Percentiles rank a stretch among this genome's conserved stretches.
Evolutionary conservation across 2,113 vertebrate species (phyloP).

Genomic region (Mormyrus lacerda): DNA sequence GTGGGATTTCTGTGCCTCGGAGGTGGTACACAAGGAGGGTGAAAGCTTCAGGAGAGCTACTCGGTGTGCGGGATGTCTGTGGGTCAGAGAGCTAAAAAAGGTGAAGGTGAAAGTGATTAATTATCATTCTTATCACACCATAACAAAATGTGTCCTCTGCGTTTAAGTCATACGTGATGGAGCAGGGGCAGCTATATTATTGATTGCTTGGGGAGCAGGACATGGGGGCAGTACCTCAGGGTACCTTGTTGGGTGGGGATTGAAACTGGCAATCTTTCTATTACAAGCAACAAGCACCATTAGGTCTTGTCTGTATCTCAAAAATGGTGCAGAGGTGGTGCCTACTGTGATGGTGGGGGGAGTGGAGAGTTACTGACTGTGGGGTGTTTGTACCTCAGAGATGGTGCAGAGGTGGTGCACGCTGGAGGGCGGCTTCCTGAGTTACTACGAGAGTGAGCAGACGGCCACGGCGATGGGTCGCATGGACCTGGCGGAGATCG

Average conservation of each 20-base stretch:
- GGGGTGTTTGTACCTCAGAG: constrained; percentile 52
- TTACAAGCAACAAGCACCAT: too few relatives aligned
- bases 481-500: constrained; percentile 71
- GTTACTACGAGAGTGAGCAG: constrained; percentile 83
- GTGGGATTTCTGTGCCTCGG: background rate
- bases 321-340: constrained; percentile 85
- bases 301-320: constrained; percentile 32
- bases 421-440: constrained; percentile 83
- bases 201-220: too few relatives aligned
- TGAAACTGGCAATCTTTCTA: too few relatives aligned
- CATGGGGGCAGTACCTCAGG: too few relatives aligned
- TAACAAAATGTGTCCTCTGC: too few relatives aligned
- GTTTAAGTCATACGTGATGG: too few relatives aligned
- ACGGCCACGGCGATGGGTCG: constrained; percentile 69
- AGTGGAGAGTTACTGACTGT: background rate
- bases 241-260: too few relatives aligned
- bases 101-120: background rate
- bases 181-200: too few relatives aligned
- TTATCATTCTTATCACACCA: too few relatives aligned
- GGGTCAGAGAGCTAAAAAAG: background rate
- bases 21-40: too few relatives aligned
- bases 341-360: background rate
- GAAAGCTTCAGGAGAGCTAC: too few relatives aligned
- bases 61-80: too few relatives aligned
- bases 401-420: constrained; percentile 83